A percentile compares a stretch with the other conserved stretches of the same genome.
phyloP scores from a whole-genome alignment of 2,888 invertebrate genomes.

The Pilophorus perplexus region DNA sequence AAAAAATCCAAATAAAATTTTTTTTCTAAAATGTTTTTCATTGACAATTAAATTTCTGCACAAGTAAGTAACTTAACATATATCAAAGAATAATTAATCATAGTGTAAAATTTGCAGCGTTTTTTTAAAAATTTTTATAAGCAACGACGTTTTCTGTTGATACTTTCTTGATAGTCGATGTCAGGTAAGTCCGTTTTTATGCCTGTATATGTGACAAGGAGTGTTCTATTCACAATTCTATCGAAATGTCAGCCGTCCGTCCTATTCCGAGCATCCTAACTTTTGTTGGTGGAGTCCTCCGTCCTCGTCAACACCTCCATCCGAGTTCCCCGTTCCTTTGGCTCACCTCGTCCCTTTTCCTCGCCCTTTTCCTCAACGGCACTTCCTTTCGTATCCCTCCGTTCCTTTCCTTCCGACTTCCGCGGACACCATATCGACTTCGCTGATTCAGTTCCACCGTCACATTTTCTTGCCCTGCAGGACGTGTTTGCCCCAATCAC shows the following conservation, averaged over 20 bases:
- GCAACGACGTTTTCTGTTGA: no score
- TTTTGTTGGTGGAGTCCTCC: slow-evolving; percentile 7
- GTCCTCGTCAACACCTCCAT: slow-evolving; percentile 4
- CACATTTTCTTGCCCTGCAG: slow-evolving; percentile 25
- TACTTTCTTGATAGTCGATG: no score
- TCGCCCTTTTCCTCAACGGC: neutral
- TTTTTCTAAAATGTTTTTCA: no score
- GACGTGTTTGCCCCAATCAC: slow-evolving; percentile 34
- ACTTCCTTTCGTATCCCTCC: neutral
- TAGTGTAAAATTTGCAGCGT: no score
- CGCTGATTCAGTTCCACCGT: slow-evolving; percentile 33
- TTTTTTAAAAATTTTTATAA: no score
- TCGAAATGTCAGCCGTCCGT: slow-evolving; percentile 1
- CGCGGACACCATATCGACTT: slow-evolving; percentile 22
- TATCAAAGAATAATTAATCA: no score
- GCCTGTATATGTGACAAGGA: no score
- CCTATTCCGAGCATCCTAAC: neutral
- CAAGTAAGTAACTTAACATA: no score
- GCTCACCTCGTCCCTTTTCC: neutral
- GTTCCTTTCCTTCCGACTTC: slow-evolving; percentile 6
- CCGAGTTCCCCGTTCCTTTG: neutral
- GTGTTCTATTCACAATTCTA: no score
- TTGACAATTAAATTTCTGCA: no score
- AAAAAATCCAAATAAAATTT: no score
- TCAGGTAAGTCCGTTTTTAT: no score